Conservation (phyloP, 2,113 vertebrate species). For the Mirounga angustirostris region DNA sequence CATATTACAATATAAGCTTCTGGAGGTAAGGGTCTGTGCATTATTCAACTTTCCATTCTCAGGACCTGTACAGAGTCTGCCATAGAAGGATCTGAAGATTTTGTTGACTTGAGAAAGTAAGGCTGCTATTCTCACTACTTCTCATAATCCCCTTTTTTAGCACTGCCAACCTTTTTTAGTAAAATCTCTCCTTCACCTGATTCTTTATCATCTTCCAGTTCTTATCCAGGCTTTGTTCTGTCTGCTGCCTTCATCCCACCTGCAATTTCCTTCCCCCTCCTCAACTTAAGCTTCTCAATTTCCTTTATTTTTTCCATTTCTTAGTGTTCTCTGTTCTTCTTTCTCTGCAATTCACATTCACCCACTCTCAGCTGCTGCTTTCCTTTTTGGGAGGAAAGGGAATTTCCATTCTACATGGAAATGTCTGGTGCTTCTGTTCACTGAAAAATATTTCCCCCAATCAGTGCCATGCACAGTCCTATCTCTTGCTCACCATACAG, state of each 20-base stretch:
- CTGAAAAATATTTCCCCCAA: background rate
- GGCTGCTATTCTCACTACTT: background rate
- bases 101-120: constrained; percentile 4
- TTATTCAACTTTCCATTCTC: background rate
- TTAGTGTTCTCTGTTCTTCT: background rate
- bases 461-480: no score
- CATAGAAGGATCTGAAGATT: background rate
- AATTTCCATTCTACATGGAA: background rate
- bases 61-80: background rate
- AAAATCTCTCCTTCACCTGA: background rate
- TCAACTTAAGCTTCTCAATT: background rate
- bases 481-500: accelerated
- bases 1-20: background rate
- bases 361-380: background rate
- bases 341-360: background rate
- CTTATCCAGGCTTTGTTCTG: background rate
- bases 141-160: background rate
- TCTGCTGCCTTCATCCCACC: background rate
- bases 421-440: background rate
- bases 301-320: background rate
- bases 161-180: constrained; percentile 64
- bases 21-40: background rate
- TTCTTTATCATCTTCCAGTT: background rate
- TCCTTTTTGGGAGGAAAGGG: background rate
- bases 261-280: background rate